Evolutionary conservation across 1,140 invertebrate genomes (phyloP).

Genomic region (Reticulitermes speratus): DNA sequence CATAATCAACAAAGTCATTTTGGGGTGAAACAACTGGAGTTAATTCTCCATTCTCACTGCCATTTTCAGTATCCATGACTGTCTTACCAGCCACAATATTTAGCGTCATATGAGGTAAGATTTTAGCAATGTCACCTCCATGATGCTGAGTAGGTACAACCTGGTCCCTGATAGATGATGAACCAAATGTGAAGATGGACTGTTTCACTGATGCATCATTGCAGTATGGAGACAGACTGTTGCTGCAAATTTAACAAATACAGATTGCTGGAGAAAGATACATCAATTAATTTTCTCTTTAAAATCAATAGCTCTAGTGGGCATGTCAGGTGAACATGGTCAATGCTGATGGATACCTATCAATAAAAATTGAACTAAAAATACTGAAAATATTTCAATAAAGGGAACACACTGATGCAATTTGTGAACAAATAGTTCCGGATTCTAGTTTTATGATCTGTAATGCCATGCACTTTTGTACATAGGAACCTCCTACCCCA

Average conservation of each 20-base stretch:
- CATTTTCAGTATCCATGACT: neutral
- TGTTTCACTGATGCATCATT: neutral
- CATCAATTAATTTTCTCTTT: no score
- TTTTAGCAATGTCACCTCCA: no score
- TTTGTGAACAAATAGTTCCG: no score
- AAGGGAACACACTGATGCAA: no score
- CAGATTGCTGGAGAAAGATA: neutral
- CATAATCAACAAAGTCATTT: conserved; percentile 22
- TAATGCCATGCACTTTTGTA: no score
- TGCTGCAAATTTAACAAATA: neutral
- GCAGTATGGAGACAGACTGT: neutral
- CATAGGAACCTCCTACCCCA: no score
- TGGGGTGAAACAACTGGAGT: conserved; percentile 17
- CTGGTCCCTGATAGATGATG: neutral
- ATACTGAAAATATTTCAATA: no score
- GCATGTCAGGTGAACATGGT: no score
- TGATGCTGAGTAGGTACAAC: neutral
- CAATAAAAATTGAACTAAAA: no score
- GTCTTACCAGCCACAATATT: neutral
- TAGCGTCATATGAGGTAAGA: conserved; percentile 10
- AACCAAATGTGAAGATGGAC: neutral
- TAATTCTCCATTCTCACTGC: conserved; percentile 20
- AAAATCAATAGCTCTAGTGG: no score
- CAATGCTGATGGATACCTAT: no score
- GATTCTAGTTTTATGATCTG: no score